Percentiles rank a stretch among this genome's conserved stretches.
These are phyloP conservation scores for Pinna nobilis DNA, from an alignment of 1,140 invertebrate species.

Conservation along the genomic window DNA sequence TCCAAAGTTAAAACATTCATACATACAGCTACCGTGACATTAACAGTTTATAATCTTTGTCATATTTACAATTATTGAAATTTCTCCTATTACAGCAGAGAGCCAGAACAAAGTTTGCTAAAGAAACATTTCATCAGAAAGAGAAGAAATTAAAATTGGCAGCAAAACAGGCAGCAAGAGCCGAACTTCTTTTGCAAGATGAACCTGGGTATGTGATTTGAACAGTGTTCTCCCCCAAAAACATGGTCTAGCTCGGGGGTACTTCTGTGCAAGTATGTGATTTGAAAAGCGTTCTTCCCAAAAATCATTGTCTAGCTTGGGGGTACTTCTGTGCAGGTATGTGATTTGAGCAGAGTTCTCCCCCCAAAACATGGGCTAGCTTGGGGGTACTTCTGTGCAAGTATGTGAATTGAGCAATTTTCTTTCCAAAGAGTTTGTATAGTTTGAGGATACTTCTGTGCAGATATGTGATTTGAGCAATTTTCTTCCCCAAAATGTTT, in stretches of 20 bases:
- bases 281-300: not conserved
- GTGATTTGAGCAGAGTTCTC: not conserved
- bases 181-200: constrained; percentile 50
- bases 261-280: no score
- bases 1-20: not conserved
- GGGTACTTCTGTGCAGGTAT: no score
- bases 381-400: not conserved
- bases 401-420: no score
- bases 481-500: no score
- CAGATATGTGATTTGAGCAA: no score
- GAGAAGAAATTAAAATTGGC: constrained; percentile 43
- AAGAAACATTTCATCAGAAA: constrained; percentile 29
- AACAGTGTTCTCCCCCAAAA: not conserved
- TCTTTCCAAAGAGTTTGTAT: no score
- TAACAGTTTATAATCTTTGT: not conserved
- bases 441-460: no score
- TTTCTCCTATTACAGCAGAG: constrained; percentile 32
- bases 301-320: not conserved
- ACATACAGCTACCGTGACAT: not conserved
- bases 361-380: not conserved
- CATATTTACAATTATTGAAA: not conserved
- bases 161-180: constrained; percentile 49
- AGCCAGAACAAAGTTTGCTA: constrained; percentile 28
- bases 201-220: constrained; percentile 36
- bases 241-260: not conserved